These are phyloP conservation scores for Lucinisca nassula DNA, from an alignment of 2,888 invertebrate genomes.

Conservation along the genomic window DNA sequence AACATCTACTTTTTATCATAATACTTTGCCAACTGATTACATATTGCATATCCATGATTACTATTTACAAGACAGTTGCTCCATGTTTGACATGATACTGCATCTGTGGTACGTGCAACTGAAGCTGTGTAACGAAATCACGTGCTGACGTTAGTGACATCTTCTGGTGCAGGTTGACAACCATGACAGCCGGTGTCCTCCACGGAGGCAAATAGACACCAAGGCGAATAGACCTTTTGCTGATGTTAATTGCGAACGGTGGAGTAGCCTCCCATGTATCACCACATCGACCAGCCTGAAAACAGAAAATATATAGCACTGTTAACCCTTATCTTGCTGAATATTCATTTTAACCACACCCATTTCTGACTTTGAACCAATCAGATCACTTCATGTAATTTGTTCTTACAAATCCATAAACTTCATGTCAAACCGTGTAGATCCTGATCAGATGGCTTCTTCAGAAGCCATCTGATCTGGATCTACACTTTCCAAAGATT, in stretches of 20 bases:
- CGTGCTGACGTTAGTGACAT: conserved; percentile 82
- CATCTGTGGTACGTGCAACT: conserved; percentile 82
- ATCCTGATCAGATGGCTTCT: too few species aligned
- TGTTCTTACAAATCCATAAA: too few species aligned
- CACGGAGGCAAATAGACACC: conserved; percentile 83
- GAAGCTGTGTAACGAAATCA: conserved; percentile 83
- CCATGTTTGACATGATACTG: conserved; percentile 67
- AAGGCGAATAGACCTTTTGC: conserved; percentile 76
- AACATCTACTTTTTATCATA: too few species aligned
- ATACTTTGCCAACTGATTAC: too few species aligned
- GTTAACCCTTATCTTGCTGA: too few species aligned
- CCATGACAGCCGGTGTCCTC: conserved; percentile 76
- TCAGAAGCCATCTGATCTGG: too few species aligned
- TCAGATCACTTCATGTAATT: too few species aligned
- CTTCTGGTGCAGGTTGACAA: conserved; percentile 82
- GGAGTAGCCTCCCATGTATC: conserved; percentile 80
- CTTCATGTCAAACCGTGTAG: too few species aligned
- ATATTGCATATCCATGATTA: too few species aligned
- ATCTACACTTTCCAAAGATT: too few species aligned
- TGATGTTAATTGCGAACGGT: conserved; percentile 78
- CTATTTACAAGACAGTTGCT: conserved; percentile 60
- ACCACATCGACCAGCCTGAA: conserved; percentile 76
- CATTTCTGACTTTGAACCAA: too few species aligned
- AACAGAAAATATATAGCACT: conserved; percentile 5
- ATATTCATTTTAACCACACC: too few species aligned